Conservation (phyloP, 2,888 invertebrate species). For the Epistrophe grossulariae region DNA sequence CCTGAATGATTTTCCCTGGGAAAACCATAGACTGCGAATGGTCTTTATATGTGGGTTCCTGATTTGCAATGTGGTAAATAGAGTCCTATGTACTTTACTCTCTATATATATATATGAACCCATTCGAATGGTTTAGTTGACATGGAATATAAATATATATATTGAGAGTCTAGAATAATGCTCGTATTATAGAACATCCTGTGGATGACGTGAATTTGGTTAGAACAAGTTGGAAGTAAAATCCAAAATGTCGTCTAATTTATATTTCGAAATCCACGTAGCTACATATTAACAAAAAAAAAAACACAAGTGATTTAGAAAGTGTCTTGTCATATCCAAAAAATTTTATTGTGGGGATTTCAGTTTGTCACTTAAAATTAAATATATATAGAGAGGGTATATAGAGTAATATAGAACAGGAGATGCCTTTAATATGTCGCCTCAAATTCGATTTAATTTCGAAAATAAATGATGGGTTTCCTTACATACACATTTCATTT, state of each 20-base stretch:
- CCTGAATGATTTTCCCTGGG: constrained; percentile 39
- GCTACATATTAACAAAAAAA: too few species aligned
- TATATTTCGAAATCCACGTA: constrained; percentile 1
- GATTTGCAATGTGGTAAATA: constrained; percentile 63
- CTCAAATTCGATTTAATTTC: too few species aligned
- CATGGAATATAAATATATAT: constrained; percentile 6
- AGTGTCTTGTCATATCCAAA: too few species aligned
- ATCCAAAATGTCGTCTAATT: constrained; percentile 30
- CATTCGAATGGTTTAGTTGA: constrained; percentile 10
- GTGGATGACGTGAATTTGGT: constrained; percentile 26
- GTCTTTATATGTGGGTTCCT: constrained; percentile 41
- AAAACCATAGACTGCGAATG: constrained; percentile 33
- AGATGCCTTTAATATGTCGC: too few species aligned
- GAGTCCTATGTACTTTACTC: constrained; percentile 22
- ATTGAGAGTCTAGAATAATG: constrained; percentile 14
- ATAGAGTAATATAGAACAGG: too few species aligned
- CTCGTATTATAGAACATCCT: constrained; percentile 8
- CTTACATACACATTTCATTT: too few species aligned
- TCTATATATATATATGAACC: not conserved
- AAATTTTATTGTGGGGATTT: too few species aligned
- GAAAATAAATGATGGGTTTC: too few species aligned
- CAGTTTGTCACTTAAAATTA: too few species aligned
- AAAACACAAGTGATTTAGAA: too few species aligned
- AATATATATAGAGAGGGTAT: too few species aligned
- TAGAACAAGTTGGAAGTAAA: constrained; percentile 9